Evolutionary conservation across 2,113 vertebrate genomes (phyloP), one percentile per base, ranked within the genome.

Genomic region (Picathartes gymnocephalus): DNA sequence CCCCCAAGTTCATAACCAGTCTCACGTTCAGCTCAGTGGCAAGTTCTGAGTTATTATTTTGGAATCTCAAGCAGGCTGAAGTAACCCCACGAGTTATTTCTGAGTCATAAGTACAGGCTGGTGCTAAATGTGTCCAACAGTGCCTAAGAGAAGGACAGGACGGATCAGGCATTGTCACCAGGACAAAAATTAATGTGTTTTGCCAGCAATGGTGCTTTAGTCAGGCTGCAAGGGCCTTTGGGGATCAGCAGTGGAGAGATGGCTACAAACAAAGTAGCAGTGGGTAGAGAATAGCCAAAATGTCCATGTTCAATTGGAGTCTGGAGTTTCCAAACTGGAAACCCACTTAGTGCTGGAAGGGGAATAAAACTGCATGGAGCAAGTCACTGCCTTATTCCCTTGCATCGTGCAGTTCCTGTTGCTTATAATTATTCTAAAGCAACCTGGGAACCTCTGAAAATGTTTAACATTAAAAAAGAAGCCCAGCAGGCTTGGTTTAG

Each of bases 41-140:
- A 95, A 78, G 73, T 23, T 50, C 15, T 30, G 42, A n/a, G 45
- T 40, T 62, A 42, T 53, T 77, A 40, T 64, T 93, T 77, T 33
- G 82, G 57, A 86, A 30, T 48, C 30, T 37, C 91, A 65, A 79
- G 42, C 22, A 81, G 69, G 91, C 91, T 86, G 92, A 94, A 95
- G 40, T 71, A 95, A 93, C 92, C 48, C 40, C 20, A 53, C 28
- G 88, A 81, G 61, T 82, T 96, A 78, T 53, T 58, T 70, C 76
- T 93, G 95, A 95, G 65, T 95, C 95, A 93, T 22, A 50, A 91
- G 33, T 62, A 50, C 45, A 65, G 3, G 17, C 42, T 51, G 84
- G 86, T 95, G 91, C 87, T 95, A 93, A 93, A 95, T 82, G 85
- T 88, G 80, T 60, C 89, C 93, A 73, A 21, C 45, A 47, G 40